Base-by-base conservation (phyloP, 2,888 invertebrate genomes). In the Apodemia duryi region DNA sequence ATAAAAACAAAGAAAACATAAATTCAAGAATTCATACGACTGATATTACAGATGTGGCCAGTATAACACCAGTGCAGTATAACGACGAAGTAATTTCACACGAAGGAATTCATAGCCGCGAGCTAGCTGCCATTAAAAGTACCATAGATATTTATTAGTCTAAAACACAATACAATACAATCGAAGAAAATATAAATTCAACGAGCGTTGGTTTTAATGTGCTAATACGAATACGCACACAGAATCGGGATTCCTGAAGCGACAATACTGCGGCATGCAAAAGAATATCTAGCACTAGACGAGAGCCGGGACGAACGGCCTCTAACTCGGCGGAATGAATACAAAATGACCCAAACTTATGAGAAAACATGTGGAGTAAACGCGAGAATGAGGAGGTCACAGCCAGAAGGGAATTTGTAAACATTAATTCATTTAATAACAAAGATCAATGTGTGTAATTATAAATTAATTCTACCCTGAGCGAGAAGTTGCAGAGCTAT, bases 271-370 rank as follows among this genome's bases (percentile, higher is more conserved):
- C 80, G 83, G 82, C 78, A 80, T 79, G 82, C 81, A 79, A 83
- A 85, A 86, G 85, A 81, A 84, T 84, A 81, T 77, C 77, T 77
- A 75, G 78, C 78, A 78, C 81, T 78, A 80, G 79, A 78, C 85
- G 75, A 88, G 86, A 83, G 74, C 90, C 91, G 91, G 91, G 91
- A 86, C 88, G 88, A 91, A 91, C 88, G 91, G 91, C 91, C 91
- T 91, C 85, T 74, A 82, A 65, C 75, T 74, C 72, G 76, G 83
- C 84, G 76, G 76, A 81, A 76, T 82, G 91, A 90, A 91, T 91
- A 91, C 86, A 82, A 89, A 91, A 73, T 67, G 67, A 65, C 70
- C 73, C 72, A 72, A 78, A 75, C 73, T 78, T 78, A 75, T 77
- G 78, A 74, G 77, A 77, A 64, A 67, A 66, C 63, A 66, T 66